A percentile compares a stretch with the other conserved stretches of the same genome.
Evolutionary conservation across 2,797 vertebrate species (phyloP).

Genomic region (Hyperoplus lanceolatus): DNA sequence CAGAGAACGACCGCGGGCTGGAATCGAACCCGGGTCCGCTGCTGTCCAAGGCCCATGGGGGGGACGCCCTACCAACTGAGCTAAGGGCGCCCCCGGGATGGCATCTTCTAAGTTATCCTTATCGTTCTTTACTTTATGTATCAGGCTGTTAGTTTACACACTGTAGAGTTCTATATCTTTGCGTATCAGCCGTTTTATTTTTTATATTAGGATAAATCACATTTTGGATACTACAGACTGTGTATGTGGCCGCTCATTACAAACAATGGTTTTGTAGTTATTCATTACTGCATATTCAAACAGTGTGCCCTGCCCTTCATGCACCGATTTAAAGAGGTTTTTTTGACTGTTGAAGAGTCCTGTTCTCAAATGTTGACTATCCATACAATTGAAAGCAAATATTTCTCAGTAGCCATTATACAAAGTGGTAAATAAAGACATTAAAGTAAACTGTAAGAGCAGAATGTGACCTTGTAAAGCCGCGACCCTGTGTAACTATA

Average conservation of each 20-base stretch:
- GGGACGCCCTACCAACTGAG: no score
- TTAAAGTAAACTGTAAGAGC: neutral
- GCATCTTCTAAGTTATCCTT: neutral
- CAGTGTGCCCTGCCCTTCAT: no score
- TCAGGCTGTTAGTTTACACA: neutral
- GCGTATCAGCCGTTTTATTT: neutral
- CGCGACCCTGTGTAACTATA: constrained; percentile 34
- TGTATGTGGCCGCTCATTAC: neutral
- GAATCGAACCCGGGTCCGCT: no score
- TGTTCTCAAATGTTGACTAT: neutral
- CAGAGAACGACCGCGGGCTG: no score
- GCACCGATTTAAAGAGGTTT: neutral
- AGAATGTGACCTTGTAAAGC: constrained; percentile 12
- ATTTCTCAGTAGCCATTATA: neutral
- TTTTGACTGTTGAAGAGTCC: neutral
- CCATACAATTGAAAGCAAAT: neutral
- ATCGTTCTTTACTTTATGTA: neutral
- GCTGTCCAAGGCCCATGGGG: no score
- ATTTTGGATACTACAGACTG: neutral
- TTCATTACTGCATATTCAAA: neutral
- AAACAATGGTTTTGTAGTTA: neutral
- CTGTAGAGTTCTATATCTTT: neutral
- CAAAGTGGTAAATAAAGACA: neutral
- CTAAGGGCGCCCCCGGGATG: no score
- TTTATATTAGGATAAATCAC: neutral